phyloP scores from a whole-genome alignment of 2,888 invertebrate species.

The Macropis europaea region DNA sequence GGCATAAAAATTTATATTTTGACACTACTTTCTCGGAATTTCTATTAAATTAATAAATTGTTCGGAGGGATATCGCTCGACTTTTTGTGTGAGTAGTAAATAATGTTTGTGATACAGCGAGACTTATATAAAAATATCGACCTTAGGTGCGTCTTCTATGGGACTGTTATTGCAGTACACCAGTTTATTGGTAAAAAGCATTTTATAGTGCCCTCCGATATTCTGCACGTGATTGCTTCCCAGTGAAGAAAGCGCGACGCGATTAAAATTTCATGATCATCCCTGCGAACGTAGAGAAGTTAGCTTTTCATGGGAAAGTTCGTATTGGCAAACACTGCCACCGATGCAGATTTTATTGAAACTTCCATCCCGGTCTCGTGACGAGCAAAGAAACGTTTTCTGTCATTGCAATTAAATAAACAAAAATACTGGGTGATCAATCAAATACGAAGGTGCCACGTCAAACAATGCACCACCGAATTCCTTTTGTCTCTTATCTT shows the following conservation, averaged over 20 bases:
- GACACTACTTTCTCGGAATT: no score
- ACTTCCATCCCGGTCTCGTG: not conserved
- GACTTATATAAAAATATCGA: slow-evolving; percentile 4
- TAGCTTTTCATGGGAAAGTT: slow-evolving; percentile 12
- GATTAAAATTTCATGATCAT: slow-evolving; percentile 43
- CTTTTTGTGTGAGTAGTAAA: slow-evolving; percentile 1
- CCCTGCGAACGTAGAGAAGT: slow-evolving; percentile 14
- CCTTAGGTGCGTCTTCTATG: not conserved
- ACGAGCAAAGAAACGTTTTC: not conserved
- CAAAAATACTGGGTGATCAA: no score
- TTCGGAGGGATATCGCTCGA: no score
- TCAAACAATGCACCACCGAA: no score
- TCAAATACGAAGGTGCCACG: no score
- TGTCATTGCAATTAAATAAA: slow-evolving; percentile 13
- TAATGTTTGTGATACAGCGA: not conserved
- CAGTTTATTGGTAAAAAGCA: slow-evolving; percentile 25
- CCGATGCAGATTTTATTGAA: slow-evolving; percentile 31
- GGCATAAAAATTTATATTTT: no score
- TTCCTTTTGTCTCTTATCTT: no score
- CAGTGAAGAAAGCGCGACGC: slow-evolving; percentile 32
- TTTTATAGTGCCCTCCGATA: slow-evolving; percentile 23
- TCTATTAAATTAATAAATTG: no score
- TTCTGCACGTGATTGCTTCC: slow-evolving; percentile 25
- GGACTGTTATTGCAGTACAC: slow-evolving; percentile 1
- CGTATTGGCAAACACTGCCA: slow-evolving; percentile 23